phyloP scores from a whole-genome alignment of 2,797 vertebrate genomes.

The Atherinosoma microstoma region DNA sequence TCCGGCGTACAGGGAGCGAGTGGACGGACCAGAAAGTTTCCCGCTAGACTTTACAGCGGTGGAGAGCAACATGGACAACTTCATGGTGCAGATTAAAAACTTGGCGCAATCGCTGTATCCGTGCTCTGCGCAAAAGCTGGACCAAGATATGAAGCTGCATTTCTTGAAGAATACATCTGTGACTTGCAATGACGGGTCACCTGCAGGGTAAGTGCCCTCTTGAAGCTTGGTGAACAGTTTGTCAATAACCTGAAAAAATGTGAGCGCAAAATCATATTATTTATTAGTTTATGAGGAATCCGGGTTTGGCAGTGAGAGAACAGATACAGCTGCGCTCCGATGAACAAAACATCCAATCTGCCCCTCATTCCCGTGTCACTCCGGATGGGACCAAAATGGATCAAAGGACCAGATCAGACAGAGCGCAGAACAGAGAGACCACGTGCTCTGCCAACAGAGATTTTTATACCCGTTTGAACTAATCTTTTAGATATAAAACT shows the following conservation, averaged over 20 bases:
- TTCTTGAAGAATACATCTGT: constrained; percentile 86
- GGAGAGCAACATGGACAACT: constrained; percentile 91
- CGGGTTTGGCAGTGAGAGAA: neutral
- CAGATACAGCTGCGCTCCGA: constrained; percentile 1
- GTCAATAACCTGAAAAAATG: neutral
- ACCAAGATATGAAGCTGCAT: constrained; percentile 87
- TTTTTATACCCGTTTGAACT: neutral
- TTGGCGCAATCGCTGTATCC: constrained; percentile 91
- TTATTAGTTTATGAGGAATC: neutral
- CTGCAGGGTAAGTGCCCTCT: constrained; percentile 85
- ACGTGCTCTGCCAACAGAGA: neutral
- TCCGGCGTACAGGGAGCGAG: constrained; percentile 71
- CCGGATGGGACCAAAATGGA: constrained; percentile 57
- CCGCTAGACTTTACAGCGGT: constrained; percentile 91
- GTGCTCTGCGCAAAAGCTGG: constrained; percentile 88
- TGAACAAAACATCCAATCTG: constrained; percentile 5
- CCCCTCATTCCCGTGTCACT: constrained; percentile 23
- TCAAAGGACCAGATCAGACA: constrained; percentile 50
- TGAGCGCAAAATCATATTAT: neutral
- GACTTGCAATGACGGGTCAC: constrained; percentile 90
- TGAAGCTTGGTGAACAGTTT: neutral
- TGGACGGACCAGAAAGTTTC: constrained; percentile 87
- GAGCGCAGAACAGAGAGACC: neutral
- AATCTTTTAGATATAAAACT: neutral
- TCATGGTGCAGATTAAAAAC: constrained; percentile 91